Evolutionary conservation across 2,797 vertebrate genomes (phyloP).

Genomic region (Helarctos malayanus): DNA sequence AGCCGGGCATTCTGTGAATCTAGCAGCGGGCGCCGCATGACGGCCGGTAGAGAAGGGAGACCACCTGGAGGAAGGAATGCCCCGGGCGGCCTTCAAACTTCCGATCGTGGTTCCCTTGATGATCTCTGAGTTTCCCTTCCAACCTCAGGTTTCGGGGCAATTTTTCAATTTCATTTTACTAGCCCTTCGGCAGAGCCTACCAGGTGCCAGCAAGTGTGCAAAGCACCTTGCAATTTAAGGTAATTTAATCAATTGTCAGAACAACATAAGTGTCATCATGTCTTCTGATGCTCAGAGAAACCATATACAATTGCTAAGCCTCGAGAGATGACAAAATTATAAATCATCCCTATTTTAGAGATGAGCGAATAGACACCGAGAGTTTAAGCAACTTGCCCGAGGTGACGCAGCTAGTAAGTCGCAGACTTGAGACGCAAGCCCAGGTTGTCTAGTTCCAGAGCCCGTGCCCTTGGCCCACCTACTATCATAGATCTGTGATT

Average conservation of each 20-base stretch:
- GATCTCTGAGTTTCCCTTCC: conserved; percentile 17
- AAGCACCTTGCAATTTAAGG: background rate
- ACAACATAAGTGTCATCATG: background rate
- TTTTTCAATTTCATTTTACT: background rate
- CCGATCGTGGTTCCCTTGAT: background rate
- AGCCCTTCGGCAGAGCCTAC: background rate
- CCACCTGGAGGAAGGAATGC: background rate
- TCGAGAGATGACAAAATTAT: background rate
- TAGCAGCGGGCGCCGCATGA: accelerated
- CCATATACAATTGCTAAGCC: background rate
- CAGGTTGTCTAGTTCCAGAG: background rate
- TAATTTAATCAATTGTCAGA: background rate
- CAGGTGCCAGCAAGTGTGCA: background rate
- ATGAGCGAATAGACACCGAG: background rate
- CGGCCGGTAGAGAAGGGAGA: background rate
- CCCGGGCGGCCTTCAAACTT: background rate
- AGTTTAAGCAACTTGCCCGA: background rate
- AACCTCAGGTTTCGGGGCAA: background rate
- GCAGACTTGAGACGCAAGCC: background rate
- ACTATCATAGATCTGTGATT: background rate
- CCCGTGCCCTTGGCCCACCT: background rate
- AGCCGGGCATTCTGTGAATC: background rate
- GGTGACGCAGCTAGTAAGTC: background rate
- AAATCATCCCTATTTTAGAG: background rate
- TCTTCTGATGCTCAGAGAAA: background rate